Base-by-base conservation (phyloP, 2,888 invertebrate genomes). In the Apomyelois bistriatella region DNA sequence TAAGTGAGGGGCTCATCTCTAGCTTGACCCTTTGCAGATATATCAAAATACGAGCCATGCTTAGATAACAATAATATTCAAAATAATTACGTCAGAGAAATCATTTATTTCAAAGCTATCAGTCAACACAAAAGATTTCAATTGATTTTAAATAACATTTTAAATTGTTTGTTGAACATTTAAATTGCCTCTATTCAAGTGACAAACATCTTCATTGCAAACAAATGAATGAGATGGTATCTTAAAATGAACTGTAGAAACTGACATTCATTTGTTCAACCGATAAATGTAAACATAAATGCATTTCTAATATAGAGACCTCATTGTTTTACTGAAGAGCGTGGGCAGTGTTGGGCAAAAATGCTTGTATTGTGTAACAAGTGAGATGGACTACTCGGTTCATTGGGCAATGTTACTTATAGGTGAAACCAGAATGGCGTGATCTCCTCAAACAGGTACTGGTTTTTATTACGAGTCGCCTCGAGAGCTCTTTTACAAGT, bases 231-330 rank as follows among this genome's bases (percentile, higher is more conserved):
- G 64, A 65, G 62, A 66, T 67, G n/a, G 32, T 51, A 42, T 48
- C 46, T 40, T 32, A 36, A 37, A 48, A 41, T 42, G 36, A 50
- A 53, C 48, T 41, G 40, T 50, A 40, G 40, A 47, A 49, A 35
- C 43, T 41, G 32, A 42, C 38, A 38, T 59, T 55, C 58, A 60
- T 60, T 46, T 58, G 56, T 58, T 58, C 57, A 69, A 70, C 68
- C 72, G 81, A 79, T 84, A 84, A 82, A 70, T 64, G 64, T 65
- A 72, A 77, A 73, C 64, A 72, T 78, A 82, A 82, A 84, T 74
- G 81, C 64, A 60, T 65, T 65, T 53, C 48, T 43, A 42, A 53
- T 57, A 72, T 74, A 74, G 66, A 65, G 64, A 65, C 60, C 62
- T 74, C 76, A 82, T 84, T 84, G 84, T 84, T 80, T 75, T 65